phyloP scores from a whole-genome alignment of 2,797 vertebrate species.

The Melanotaenia boesemani region DNA sequence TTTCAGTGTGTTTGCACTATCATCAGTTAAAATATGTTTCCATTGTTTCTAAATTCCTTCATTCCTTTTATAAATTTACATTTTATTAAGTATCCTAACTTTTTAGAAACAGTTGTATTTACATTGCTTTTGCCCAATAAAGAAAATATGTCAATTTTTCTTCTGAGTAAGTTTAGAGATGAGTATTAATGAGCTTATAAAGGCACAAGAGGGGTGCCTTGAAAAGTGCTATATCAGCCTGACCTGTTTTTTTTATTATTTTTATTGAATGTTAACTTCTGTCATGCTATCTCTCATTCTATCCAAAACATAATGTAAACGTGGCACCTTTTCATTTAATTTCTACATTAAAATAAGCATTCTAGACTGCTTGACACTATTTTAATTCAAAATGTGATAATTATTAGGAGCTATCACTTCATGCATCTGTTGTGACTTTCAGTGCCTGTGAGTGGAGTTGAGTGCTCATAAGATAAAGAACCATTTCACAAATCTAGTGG shows the following conservation, averaged over 20 bases:
- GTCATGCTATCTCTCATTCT: background rate
- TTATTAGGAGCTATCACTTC: background rate
- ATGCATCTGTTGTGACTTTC: background rate
- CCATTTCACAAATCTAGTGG: slow-evolving; percentile 16
- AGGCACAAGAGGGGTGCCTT: too few relatives aligned
- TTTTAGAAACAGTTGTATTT: too few relatives aligned
- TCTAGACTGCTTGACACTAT: slow-evolving; percentile 12
- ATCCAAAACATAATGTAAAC: background rate
- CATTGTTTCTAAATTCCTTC: too few relatives aligned
- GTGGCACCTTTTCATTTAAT: background rate
- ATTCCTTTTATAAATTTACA: too few relatives aligned
- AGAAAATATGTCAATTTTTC: too few relatives aligned
- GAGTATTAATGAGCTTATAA: too few relatives aligned
- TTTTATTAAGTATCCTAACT: too few relatives aligned
- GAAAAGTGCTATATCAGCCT: too few relatives aligned
- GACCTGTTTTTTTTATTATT: too few relatives aligned
- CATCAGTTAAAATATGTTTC: too few relatives aligned
- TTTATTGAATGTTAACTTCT: background rate
- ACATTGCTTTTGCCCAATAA: too few relatives aligned
- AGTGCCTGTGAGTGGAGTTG: background rate
- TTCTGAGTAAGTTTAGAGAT: too few relatives aligned
- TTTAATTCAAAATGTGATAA: slow-evolving; percentile 12
- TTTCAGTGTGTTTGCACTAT: background rate
- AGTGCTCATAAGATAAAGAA: slow-evolving; percentile 27
- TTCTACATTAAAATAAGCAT: background rate